Base-by-base conservation (phyloP, 2,888 invertebrate species). In the Lasioglossum pauxillum region DNA sequence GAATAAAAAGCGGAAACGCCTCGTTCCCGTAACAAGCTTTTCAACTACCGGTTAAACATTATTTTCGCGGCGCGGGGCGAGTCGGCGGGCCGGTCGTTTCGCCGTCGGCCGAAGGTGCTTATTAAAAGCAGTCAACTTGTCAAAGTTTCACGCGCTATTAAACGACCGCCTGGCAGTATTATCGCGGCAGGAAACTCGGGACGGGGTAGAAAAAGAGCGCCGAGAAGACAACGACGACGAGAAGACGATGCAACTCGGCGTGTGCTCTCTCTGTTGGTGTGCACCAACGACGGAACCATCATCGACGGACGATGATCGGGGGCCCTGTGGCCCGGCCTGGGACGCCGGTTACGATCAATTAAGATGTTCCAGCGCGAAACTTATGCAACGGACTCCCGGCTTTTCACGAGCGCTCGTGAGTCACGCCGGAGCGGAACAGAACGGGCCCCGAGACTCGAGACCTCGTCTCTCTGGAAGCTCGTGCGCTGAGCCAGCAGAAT, bases 351-450 rank as follows among this genome's bases (percentile, higher is more conserved):
- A 86, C 77, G 79, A 57, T 84, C 78, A 83, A 89, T 89, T 89
- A 89, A 80, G 84, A 89, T 78, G 88, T 89, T 84, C 82, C 77
- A 69, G 46, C 76, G 86, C 74, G 86, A 84, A 88, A 81, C 80
- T 89, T 87, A 82, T 69, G 76, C 83, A 87, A 85, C 74, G 31
- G 31, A 53, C 49, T 74, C 23, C 35, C n/a, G 57, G 72, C 57
- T 79, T 85, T 82, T 64, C 80, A 60, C 75, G 87, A 82, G 75
- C 71, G 64, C 53, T 57, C 82, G 81, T 72, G 83, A 88, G 75
- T 87, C 83, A 83, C 57, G 81, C 12, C 35, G 27, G 41, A 77
- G 38, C 80, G 69, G 49, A 74, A 49, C 53, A 49, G 23, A 41
- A 41, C 71, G 41, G 69, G 69, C 35, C 23, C 67, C 67, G 16